Evolutionary conservation across 2,888 invertebrate species (phyloP).

Genomic region (Lacanobia wlatinum): DNA sequence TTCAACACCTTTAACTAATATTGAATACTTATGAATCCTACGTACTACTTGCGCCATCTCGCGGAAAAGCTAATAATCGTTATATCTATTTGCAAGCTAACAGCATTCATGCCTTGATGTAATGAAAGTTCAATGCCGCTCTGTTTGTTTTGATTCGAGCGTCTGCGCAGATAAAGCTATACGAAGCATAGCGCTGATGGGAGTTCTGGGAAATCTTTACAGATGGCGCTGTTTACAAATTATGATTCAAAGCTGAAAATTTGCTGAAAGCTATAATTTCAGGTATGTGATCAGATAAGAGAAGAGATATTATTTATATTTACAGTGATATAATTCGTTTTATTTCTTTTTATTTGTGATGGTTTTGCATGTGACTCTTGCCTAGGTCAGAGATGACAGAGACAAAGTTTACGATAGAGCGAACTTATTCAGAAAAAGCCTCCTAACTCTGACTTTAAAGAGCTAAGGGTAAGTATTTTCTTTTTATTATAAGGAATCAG

Average conservation of each 20-base stretch:
- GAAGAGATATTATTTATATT: neutral
- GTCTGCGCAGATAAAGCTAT: slow-evolving; percentile 20
- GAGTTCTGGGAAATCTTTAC: slow-evolving; percentile 3
- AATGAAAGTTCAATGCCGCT: slow-evolving; percentile 28
- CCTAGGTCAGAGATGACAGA: no score
- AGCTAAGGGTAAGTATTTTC: no score
- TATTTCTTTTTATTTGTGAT: no score
- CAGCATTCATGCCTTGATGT: neutral
- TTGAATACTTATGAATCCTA: neutral
- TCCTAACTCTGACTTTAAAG: no score
- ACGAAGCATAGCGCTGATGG: no score
- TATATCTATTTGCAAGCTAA: neutral
- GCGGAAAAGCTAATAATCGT: neutral
- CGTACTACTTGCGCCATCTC: slow-evolving; percentile 43
- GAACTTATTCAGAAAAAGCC: no score
- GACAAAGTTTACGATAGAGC: no score
- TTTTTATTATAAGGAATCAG: no score
- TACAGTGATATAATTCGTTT: neutral
- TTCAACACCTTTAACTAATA: no score
- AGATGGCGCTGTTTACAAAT: slow-evolving; percentile 39
- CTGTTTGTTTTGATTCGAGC: slow-evolving; percentile 1
- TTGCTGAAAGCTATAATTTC: neutral
- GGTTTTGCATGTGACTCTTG: no score
- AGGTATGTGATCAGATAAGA: no score
- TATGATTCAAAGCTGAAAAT: neutral